phyloP scores from a whole-genome alignment of 2,113 vertebrate genomes.

The Cottus gobio region DNA sequence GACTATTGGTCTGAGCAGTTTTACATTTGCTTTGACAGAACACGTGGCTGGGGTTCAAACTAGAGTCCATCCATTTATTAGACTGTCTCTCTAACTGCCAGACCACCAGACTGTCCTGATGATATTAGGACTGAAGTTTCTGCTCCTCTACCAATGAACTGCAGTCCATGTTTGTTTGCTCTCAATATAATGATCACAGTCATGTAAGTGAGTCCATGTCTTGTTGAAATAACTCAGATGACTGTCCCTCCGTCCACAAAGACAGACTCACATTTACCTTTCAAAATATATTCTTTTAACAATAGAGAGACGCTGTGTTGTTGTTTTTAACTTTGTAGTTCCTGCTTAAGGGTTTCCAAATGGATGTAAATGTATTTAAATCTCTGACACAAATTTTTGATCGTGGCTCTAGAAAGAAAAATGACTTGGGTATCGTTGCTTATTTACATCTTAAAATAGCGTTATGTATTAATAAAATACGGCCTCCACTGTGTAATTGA shows the following conservation, averaged over 20 bases:
- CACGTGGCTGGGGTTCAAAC: background rate
- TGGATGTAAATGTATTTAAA: background rate
- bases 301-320: background rate
- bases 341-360: background rate
- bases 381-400: background rate
- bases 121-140: background rate
- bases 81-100: background rate
- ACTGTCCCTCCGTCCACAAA: background rate
- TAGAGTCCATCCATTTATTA: conserved; percentile 11
- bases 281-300: background rate
- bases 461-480: background rate
- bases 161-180: background rate
- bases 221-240: background rate
- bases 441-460: background rate
- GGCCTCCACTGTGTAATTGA: background rate
- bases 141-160: background rate
- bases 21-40: background rate
- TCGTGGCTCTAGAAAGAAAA: background rate
- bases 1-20: conserved; percentile 4
- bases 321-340: background rate
- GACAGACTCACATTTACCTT: background rate
- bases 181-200: background rate
- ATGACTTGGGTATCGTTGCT: background rate
- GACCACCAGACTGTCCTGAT: background rate
- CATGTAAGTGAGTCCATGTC: background rate